Evolutionary conservation across 2,888 invertebrate species (phyloP).

Genomic region (Hedya salicella): DNA sequence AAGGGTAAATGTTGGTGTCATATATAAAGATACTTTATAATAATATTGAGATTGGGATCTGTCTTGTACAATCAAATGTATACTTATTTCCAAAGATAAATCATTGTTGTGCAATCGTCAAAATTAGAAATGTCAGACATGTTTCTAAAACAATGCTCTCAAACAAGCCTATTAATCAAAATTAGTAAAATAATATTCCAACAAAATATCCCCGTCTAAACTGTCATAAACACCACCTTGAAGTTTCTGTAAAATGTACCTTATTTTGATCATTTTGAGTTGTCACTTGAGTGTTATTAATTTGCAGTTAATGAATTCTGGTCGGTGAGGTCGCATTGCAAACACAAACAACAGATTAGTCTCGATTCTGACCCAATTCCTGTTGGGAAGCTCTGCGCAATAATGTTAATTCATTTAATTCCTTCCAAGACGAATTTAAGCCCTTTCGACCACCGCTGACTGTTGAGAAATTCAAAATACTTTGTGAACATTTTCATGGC

Average conservation of each 20-base stretch:
- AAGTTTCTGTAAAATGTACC: background rate
- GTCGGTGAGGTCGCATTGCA: background rate
- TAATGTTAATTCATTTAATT: slow-evolving; percentile 5
- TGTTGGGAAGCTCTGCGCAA: background rate
- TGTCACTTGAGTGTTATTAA: background rate
- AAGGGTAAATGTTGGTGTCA: too few relatives aligned
- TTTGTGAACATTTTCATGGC: background rate
- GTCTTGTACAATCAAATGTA: too few relatives aligned
- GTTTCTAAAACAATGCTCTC: background rate
- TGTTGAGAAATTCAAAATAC: slow-evolving; percentile 1
- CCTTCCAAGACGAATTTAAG: slow-evolving; percentile 2
- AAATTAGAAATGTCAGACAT: background rate
- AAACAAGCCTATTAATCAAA: background rate
- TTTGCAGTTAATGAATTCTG: background rate
- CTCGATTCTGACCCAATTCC: slow-evolving; percentile 1
- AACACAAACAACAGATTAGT: background rate
- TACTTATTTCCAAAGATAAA: background rate
- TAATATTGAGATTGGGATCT: too few relatives aligned
- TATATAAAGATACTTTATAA: too few relatives aligned
- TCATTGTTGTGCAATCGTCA: background rate
- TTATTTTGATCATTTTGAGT: background rate
- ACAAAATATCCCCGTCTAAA: background rate
- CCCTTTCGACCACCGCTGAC: background rate
- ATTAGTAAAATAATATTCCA: background rate
- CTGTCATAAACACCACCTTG: background rate